A percentile compares a stretch with the other conserved stretches of the same genome.
phyloP scores from a whole-genome alignment of 2,797 vertebrate species.

The Pogoniulus pusillus region DNA sequence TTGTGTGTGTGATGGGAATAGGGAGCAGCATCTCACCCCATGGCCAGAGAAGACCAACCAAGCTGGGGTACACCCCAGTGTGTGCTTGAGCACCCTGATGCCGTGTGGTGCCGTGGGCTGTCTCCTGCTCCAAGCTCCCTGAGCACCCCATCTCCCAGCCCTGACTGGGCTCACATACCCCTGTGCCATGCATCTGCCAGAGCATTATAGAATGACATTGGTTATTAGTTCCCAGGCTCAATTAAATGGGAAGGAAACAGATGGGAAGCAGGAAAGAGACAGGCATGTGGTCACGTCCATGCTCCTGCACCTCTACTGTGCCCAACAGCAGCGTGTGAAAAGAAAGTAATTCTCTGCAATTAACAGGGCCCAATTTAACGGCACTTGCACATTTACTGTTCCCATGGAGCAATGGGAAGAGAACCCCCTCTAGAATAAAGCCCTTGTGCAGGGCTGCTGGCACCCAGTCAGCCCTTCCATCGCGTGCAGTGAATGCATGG shows the following conservation, averaged over 20 bases:
- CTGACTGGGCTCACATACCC: background rate
- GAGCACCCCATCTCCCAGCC: background rate
- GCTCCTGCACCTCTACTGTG: background rate
- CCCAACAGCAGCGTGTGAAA: background rate
- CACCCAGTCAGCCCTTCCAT: background rate
- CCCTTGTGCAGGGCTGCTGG: background rate
- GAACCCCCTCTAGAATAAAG: background rate
- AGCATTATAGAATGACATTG: background rate
- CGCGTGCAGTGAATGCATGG: background rate
- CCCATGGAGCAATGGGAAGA: background rate
- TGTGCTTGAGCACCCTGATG: background rate
- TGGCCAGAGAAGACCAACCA: background rate
- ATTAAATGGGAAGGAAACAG: background rate
- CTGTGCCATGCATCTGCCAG: background rate
- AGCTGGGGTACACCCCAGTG: background rate
- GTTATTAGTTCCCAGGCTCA: background rate
- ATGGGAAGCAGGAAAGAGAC: background rate
- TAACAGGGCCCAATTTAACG: background rate
- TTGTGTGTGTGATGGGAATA: background rate
- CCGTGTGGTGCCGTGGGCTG: rapidly evolving
- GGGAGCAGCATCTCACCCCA: background rate
- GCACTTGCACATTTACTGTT: background rate
- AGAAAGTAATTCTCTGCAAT: background rate
- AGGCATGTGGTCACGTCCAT: rapidly evolving
- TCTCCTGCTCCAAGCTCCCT: background rate